Percentiles rank a stretch among this genome's conserved stretches.
Evolutionary conservation across 2,888 invertebrate species (phyloP).

Genomic region (Hydriomena furcata): DNA sequence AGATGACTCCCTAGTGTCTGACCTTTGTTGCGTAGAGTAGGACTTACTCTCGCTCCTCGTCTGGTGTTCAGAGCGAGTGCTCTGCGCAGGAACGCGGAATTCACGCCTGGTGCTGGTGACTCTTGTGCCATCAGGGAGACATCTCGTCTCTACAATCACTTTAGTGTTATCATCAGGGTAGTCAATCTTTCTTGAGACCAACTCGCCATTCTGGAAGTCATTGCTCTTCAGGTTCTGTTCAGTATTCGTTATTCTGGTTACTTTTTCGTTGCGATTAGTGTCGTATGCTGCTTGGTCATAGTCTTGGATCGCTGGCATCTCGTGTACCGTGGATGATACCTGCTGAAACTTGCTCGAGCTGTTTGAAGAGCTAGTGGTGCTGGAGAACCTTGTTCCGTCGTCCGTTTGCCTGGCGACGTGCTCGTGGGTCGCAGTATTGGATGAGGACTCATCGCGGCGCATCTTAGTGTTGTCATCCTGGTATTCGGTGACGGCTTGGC

Average conservation of each 20-base stretch:
- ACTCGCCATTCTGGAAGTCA: constrained; percentile 62
- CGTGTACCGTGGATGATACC: constrained; percentile 61
- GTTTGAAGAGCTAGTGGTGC: constrained; percentile 62
- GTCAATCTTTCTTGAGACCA: constrained; percentile 83
- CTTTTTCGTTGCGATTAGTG: constrained; percentile 55
- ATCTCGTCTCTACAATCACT: constrained; percentile 86
- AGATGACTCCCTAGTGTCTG: constrained; percentile 53
- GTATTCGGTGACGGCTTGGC: constrained; percentile 76
- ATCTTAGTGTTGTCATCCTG: constrained; percentile 70
- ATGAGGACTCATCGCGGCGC: constrained; percentile 64
- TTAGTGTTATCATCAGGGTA: constrained; percentile 87
- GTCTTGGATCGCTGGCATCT: constrained; percentile 55
- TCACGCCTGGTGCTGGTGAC: constrained; percentile 88
- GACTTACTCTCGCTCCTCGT: constrained; percentile 58
- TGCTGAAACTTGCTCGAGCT: constrained; percentile 66
- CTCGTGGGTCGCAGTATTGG: constrained; percentile 66
- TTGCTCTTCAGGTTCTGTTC: constrained; percentile 30
- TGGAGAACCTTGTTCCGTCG: constrained; percentile 65
- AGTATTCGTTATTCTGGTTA: constrained; percentile 48
- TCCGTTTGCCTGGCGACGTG: constrained; percentile 67
- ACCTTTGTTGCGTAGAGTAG: constrained; percentile 54
- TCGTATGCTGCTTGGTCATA: constrained; percentile 51
- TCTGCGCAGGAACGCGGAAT: constrained; percentile 74
- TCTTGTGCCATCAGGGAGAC: constrained; percentile 86
- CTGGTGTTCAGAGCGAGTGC: constrained; percentile 62